Evolutionary conservation across 2,797 vertebrate species (phyloP).

Genomic region (Acanthurus tractus): DNA sequence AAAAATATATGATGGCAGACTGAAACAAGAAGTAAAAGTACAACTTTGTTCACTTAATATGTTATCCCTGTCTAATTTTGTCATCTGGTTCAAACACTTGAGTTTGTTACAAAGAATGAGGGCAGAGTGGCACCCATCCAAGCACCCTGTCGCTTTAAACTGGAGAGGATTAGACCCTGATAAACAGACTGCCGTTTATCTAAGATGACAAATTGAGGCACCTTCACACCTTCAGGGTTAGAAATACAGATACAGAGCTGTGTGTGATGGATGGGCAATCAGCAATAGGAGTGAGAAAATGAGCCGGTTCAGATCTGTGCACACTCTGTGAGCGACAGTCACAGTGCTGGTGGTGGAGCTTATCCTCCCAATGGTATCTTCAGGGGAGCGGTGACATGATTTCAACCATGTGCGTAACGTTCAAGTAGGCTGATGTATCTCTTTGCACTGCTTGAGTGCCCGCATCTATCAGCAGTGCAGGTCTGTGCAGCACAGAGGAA

Average conservation of each 20-base stretch:
- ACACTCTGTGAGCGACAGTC: slow-evolving; percentile 31
- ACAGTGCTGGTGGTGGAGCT: slow-evolving; percentile 27
- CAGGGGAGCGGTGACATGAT: slow-evolving; percentile 56
- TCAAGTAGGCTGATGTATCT: slow-evolving; percentile 56
- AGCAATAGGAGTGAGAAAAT: slow-evolving; percentile 43
- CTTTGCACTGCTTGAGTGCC: slow-evolving; percentile 56
- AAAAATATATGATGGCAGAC: slow-evolving; percentile 24
- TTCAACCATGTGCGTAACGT: slow-evolving; percentile 53
- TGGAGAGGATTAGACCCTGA: slow-evolving; percentile 61
- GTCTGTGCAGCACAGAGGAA: slow-evolving; percentile 17
- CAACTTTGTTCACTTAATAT: slow-evolving; percentile 34
- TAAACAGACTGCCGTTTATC: slow-evolving; percentile 76
- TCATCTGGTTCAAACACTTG: slow-evolving; percentile 47
- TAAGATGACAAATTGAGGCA: slow-evolving; percentile 73
- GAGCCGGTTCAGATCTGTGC: slow-evolving; percentile 45
- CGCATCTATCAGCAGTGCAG: slow-evolving; percentile 55
- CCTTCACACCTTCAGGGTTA: slow-evolving; percentile 72
- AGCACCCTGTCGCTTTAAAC: slow-evolving; percentile 43
- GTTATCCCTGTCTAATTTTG: slow-evolving; percentile 43
- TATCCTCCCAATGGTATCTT: slow-evolving; percentile 44
- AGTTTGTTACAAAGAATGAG: slow-evolving; percentile 30
- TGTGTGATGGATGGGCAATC: slow-evolving; percentile 68
- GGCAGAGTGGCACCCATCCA: slow-evolving; percentile 45
- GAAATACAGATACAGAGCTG: slow-evolving; percentile 69
- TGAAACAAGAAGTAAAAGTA: slow-evolving; percentile 22